These are phyloP conservation scores for Arctopsyche grandis DNA, from an alignment of 1,140 invertebrate genomes.

Conservation along the genomic window DNA sequence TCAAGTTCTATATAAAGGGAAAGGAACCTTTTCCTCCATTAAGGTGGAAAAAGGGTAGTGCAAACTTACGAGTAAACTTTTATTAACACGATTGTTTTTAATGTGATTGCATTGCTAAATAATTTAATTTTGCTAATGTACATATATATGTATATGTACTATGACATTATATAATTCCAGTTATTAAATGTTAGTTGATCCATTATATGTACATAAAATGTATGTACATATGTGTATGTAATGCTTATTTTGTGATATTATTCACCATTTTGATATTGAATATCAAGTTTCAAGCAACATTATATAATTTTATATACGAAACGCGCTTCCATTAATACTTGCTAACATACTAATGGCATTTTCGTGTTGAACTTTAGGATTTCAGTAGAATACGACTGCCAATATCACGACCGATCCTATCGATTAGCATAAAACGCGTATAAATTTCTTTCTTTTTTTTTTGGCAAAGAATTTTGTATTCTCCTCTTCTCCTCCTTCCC, in stretches of 20 bases:
- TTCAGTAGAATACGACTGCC: neutral
- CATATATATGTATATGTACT: too few relatives aligned
- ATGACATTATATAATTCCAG: too few relatives aligned
- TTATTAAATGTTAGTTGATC: too few relatives aligned
- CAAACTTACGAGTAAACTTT: neutral
- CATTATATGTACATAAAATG: too few relatives aligned
- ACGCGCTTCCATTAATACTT: too few relatives aligned
- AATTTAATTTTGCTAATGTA: too few relatives aligned
- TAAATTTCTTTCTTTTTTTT: neutral
- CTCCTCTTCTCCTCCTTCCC: neutral
- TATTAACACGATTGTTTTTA: neutral
- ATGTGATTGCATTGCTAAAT: too few relatives aligned
- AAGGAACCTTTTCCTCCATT: neutral
- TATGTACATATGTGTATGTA: too few relatives aligned
- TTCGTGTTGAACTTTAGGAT: slow-evolving; percentile 12
- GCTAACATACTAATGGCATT: neutral
- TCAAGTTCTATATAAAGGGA: neutral
- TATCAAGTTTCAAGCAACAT: neutral
- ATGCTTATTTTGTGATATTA: too few relatives aligned
- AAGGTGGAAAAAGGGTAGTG: neutral
- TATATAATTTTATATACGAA: neutral
- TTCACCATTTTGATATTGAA: too few relatives aligned
- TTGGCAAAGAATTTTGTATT: slow-evolving; percentile 25
- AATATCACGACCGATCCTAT: neutral
- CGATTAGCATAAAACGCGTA: neutral